phyloP scores from a whole-genome alignment of 2,888 invertebrate genomes.

The Spisula subtruncata region DNA sequence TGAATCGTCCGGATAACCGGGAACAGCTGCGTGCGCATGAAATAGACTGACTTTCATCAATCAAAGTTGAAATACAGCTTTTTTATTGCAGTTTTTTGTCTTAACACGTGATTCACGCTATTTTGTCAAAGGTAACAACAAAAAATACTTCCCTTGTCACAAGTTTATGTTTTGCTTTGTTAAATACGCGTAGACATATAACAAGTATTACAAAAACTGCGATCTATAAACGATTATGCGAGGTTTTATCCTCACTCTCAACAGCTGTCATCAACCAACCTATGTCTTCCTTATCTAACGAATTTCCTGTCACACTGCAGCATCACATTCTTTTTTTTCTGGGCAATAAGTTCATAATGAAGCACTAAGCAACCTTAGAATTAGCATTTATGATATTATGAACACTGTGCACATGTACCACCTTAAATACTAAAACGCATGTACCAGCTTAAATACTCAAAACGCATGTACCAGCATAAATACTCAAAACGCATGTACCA shows the following conservation, averaged over 20 bases:
- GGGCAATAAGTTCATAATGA: too few species aligned
- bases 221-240: not conserved
- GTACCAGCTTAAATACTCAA: too few species aligned
- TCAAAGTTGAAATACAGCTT: slow-evolving; percentile 33
- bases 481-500: too few species aligned
- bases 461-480: too few species aligned
- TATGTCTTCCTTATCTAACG: not conserved
- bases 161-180: slow-evolving; percentile 17
- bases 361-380: too few species aligned
- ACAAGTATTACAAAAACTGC: slow-evolving; percentile 9
- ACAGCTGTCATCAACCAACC: not conserved
- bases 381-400: too few species aligned
- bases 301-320: not conserved
- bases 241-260: not conserved
- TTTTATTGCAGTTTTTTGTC: slow-evolving; percentile 14
- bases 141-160: slow-evolving; percentile 27
- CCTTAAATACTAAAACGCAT: too few species aligned
- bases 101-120: slow-evolving; percentile 33
- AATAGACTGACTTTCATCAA: slow-evolving; percentile 38
- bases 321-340: not conserved
- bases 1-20: slow-evolving; percentile 48
- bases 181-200: slow-evolving; percentile 1
- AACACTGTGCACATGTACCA: too few species aligned
- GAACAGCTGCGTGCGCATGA: slow-evolving; percentile 46
- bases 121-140: slow-evolving; percentile 28